Conservation (phyloP, 2,113 vertebrate species). For the Prinia subflava region DNA sequence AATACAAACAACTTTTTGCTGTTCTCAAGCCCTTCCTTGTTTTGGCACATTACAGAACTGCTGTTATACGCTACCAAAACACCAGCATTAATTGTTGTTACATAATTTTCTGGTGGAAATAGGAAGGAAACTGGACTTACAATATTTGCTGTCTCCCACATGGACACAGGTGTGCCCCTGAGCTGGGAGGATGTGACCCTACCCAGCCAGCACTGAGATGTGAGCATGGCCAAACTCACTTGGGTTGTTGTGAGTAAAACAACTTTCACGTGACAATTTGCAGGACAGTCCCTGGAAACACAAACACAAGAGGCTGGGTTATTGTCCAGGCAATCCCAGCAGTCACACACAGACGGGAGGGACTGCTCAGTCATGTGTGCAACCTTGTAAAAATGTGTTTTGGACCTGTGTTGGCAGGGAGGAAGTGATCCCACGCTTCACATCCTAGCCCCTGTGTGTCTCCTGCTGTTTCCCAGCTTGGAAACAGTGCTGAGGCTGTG, state of each 20-base stretch:
- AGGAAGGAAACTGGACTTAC: background rate
- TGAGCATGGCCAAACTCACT: background rate
- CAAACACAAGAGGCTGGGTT: background rate
- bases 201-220: background rate
- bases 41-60: background rate
- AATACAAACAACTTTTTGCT: background rate
- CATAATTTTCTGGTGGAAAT: background rate
- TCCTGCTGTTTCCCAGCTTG: background rate
- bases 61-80: background rate
- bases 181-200: background rate
- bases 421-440: background rate
- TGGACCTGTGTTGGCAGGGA: rapidly evolving
- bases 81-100: background rate
- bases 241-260: background rate
- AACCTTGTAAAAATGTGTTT: background rate
- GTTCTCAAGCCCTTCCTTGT: background rate
- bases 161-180: background rate
- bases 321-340: background rate
- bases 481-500: background rate
- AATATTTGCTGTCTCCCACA: background rate
- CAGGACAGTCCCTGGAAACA: background rate
- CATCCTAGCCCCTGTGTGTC: rapidly evolving
- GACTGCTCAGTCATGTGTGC: background rate
- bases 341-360: rapidly evolving
- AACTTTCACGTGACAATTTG: background rate